phyloP scores from a whole-genome alignment of 2,113 vertebrate genomes.

The Grammomys dolichurus region DNA sequence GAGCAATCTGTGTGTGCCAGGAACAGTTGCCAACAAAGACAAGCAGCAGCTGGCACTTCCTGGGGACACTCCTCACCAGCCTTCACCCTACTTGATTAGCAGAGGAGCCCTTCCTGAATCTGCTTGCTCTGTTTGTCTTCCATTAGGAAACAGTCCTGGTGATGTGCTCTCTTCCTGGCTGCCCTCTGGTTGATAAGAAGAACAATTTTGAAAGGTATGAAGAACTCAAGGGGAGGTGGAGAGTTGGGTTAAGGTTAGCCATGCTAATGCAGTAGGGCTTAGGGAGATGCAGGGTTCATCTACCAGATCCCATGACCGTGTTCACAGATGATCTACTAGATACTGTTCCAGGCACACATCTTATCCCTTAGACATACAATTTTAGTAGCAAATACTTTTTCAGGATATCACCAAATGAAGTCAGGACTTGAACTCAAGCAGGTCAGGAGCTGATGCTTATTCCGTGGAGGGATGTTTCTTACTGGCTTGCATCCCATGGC shows the following conservation, averaged over 20 bases:
- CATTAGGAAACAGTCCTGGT: slow-evolving; percentile 85
- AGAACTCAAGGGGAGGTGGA: too few species aligned
- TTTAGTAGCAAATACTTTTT: not conserved
- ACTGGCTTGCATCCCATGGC: too few species aligned
- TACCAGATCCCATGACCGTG: rapidly evolving
- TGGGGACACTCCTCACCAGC: rapidly evolving
- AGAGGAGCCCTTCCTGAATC: not conserved
- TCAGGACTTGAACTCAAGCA: too few species aligned
- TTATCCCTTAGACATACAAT: rapidly evolving
- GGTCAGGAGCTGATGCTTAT: too few species aligned
- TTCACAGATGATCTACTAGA: too few species aligned
- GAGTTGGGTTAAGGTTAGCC: not conserved
- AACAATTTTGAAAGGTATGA: slow-evolving; percentile 87
- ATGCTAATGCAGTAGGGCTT: not conserved
- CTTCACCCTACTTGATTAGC: rapidly evolving
- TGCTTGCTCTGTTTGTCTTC: not conserved
- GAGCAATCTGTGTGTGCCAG: rapidly evolving
- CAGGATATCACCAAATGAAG: not conserved
- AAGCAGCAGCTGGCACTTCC: rapidly evolving
- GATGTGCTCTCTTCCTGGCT: slow-evolving; percentile 79
- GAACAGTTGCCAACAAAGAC: not conserved
- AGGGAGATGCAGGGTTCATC: too few species aligned
- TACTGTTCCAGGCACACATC: not conserved
- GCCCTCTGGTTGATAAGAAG: slow-evolving; percentile 78
- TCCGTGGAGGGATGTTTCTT: too few species aligned